Conservation (phyloP, 2,113 vertebrate species). For the Polyodon spathula region DNA sequence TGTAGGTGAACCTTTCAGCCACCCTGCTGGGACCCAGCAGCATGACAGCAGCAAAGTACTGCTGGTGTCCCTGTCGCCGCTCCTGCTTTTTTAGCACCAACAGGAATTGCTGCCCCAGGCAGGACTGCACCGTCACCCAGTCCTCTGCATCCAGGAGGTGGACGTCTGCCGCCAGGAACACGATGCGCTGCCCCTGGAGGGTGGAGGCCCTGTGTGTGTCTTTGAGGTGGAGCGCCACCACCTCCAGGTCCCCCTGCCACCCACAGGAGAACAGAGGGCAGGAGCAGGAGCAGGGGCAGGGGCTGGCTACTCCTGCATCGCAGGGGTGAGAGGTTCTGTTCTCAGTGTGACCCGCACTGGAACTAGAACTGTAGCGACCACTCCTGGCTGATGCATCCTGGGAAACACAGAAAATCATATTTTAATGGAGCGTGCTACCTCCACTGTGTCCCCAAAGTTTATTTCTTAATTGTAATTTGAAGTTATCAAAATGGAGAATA, state of each 20-base stretch:
- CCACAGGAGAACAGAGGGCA: constrained; percentile 59
- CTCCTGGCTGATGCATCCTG: constrained; percentile 48
- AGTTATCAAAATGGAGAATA: no score
- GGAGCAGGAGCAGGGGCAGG: constrained; percentile 39
- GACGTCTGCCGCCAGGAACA: constrained; percentile 65
- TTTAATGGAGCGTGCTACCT: no score
- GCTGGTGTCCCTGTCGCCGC: constrained; percentile 52
- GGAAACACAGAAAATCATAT: neutral
- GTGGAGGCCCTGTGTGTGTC: constrained; percentile 53
- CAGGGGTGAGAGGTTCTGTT: constrained; percentile 26
- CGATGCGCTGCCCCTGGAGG: constrained; percentile 60
- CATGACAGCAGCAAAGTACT: constrained; percentile 66
- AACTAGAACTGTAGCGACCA: neutral
- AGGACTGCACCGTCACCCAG: constrained; percentile 64
- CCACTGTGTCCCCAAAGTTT: no score
- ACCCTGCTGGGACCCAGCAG: constrained; percentile 53
- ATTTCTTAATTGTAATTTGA: no score
- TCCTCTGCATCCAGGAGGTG: constrained; percentile 54
- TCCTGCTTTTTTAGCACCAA: constrained; percentile 66
- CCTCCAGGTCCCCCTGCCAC: constrained; percentile 60
- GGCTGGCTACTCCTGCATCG: constrained; percentile 17
- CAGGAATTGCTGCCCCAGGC: constrained; percentile 65
- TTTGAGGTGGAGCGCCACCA: constrained; percentile 55
- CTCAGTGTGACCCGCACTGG: neutral
- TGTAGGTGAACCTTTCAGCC: constrained; percentile 61